Evolutionary conservation across 2,797 vertebrate species (phyloP).

Genomic region (Microctenopoma lineatum): DNA sequence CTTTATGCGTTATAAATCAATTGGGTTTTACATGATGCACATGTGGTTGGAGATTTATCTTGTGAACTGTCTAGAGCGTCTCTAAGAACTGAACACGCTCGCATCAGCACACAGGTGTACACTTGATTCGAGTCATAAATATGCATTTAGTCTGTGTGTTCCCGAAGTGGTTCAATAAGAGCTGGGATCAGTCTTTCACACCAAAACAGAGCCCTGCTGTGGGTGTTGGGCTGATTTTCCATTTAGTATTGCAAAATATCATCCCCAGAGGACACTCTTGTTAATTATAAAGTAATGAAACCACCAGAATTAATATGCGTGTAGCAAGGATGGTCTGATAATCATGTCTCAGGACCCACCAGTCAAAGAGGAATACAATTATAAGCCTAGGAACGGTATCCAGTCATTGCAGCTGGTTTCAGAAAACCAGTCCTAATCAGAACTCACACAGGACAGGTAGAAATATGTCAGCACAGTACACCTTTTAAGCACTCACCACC

Average conservation of each 20-base stretch:
- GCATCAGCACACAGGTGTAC: conserved; percentile 9
- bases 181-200: conserved; percentile 17
- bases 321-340: conserved; percentile 27
- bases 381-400: background rate
- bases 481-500: conserved; percentile 85
- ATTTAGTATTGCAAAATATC: conserved; percentile 37
- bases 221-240: conserved; percentile 41
- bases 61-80: background rate
- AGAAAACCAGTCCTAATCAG: no score
- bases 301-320: conserved; percentile 52
- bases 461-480: no score
- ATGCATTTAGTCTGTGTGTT: conserved; percentile 19
- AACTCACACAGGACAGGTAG: no score
- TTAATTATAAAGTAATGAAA: conserved; percentile 53
- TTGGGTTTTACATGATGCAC: no score
- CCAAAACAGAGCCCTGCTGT: conserved; percentile 35
- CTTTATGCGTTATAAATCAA: no score
- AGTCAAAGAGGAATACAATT: conserved; percentile 37
- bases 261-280: conserved; percentile 24
- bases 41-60: background rate
- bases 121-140: conserved; percentile 38
- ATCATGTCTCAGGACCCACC: conserved; percentile 32
- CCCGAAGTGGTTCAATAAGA: conserved; percentile 23
- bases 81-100: background rate
- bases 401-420: background rate